A percentile compares a stretch with the other conserved stretches of the same genome.
Conservation (phyloP, 2,888 invertebrate species). For the Archips xylosteana region DNA sequence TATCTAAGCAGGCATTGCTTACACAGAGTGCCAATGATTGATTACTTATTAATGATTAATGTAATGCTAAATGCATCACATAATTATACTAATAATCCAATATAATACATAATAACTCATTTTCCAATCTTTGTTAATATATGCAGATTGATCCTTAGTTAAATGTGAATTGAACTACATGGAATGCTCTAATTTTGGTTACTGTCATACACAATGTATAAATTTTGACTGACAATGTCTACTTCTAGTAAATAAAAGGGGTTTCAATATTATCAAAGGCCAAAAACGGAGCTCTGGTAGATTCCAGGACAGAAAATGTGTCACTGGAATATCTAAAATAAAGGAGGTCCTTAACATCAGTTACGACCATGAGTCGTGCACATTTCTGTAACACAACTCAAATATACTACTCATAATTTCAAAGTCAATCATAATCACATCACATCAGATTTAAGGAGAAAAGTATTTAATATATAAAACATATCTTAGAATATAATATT, state of each 20-base stretch:
- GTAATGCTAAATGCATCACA: conserved; percentile 57
- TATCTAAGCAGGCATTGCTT: conserved; percentile 24
- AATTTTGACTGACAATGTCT: conserved; percentile 13
- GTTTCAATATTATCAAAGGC: conserved; percentile 25
- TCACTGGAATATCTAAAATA: conserved; percentile 26
- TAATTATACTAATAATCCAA: conserved; percentile 66
- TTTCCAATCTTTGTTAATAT: conserved; percentile 55
- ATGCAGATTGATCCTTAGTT: conserved; percentile 58
- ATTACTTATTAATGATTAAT: conserved; percentile 26
- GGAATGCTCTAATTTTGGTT: conserved; percentile 74
- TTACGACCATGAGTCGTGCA: conserved; percentile 23
- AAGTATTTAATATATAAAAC: conserved; percentile 43
- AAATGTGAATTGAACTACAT: conserved; percentile 64
- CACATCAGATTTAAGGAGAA: conserved; percentile 40
- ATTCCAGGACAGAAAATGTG: conserved; percentile 18
- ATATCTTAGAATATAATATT: conserved; percentile 43
- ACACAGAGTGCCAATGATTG: conserved; percentile 32
- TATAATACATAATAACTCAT: conserved; percentile 61
- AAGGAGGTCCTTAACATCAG: conserved; percentile 14
- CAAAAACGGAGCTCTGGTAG: conserved; percentile 24
- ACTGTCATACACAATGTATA: conserved; percentile 51
- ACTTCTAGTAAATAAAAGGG: conserved; percentile 20
- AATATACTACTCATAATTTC: conserved; percentile 34
- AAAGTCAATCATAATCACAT: conserved; percentile 37
- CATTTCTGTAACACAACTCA: conserved; percentile 13